These are phyloP conservation scores for Apogon talboti DNA, from an alignment of 2,797 vertebrate genomes.

Conservation along the genomic window DNA sequence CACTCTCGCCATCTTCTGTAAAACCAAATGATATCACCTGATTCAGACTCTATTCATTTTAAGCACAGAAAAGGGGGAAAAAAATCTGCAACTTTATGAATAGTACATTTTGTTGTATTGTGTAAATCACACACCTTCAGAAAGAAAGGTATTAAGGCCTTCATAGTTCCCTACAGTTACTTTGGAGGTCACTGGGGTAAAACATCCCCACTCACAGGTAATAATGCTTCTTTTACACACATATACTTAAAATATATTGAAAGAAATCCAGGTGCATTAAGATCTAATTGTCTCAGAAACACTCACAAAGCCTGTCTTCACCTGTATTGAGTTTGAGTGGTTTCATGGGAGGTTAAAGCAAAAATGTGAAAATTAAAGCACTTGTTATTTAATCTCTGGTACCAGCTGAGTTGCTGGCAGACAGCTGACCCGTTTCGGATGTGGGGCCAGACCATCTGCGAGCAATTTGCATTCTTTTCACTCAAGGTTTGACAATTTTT, in stretches of 20 bases:
- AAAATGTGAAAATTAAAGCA: constrained; percentile 63
- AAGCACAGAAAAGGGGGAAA: not conserved
- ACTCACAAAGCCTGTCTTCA: constrained; percentile 18
- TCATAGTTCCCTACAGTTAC: not conserved
- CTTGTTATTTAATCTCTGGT: constrained; percentile 71
- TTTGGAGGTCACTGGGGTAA: constrained; percentile 10
- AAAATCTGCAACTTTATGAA: not conserved
- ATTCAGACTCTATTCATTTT: constrained; percentile 29
- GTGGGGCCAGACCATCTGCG: constrained; percentile 48
- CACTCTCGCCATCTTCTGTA: too few relatives aligned
- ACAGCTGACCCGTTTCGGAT: constrained; percentile 53
- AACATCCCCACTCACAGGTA: constrained; percentile 1
- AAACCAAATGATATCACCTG: constrained; percentile 26
- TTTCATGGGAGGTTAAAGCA: constrained; percentile 21
- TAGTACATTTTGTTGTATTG: constrained; percentile 1
- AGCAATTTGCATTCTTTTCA: constrained; percentile 76
- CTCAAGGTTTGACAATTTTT: constrained; percentile 47
- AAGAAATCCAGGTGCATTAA: constrained; percentile 16
- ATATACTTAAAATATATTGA: constrained; percentile 13
- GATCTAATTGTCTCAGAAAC: constrained; percentile 23
- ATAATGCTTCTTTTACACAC: not conserved
- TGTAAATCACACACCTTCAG: constrained; percentile 2
- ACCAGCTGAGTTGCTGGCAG: constrained; percentile 71
- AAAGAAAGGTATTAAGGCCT: too few relatives aligned
- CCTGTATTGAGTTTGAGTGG: constrained; percentile 14